Conservation (phyloP, 92 coral and sea anemone genomes). For the Plumapathes pennacea region DNA sequence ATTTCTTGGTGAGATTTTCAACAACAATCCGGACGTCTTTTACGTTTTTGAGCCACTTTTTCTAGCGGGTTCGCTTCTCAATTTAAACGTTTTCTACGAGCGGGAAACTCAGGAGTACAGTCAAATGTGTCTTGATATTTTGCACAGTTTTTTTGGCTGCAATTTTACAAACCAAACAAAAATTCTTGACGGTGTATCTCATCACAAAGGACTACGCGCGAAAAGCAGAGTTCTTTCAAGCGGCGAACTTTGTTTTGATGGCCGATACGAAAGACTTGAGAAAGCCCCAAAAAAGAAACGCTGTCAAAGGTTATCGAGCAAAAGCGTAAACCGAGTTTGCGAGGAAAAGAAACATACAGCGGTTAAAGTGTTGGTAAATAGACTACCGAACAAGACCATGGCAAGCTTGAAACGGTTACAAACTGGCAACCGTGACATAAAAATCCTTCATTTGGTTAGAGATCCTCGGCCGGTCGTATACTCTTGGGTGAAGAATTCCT, state of each 20-base stretch:
- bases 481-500: slow-evolving; percentile 22
- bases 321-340: slow-evolving; percentile 2
- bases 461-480: slow-evolving; percentile 38
- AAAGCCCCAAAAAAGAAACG: slow-evolving; percentile 1
- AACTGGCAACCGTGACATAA: slow-evolving; percentile 1
- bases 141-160: slow-evolving; percentile 7
- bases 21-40: slow-evolving; percentile 16
- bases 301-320: neutral
- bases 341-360: slow-evolving; percentile 7
- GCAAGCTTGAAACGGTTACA: slow-evolving; percentile 11
- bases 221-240: slow-evolving; percentile 15
- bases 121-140: too few relatives aligned
- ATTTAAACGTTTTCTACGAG: too few relatives aligned
- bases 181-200: too few relatives aligned
- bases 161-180: slow-evolving; percentile 15
- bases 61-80: slow-evolving; percentile 10
- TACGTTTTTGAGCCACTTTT: slow-evolving; percentile 28
- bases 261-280: neutral
- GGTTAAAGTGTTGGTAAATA: slow-evolving; percentile 24
- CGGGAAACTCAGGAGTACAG: too few relatives aligned
- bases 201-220: too few relatives aligned
- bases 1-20: slow-evolving; percentile 38
- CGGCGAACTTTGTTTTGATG: slow-evolving; percentile 16
- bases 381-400: slow-evolving; percentile 10
- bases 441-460: slow-evolving; percentile 26